Conservation (phyloP, 1,140 invertebrate genomes). For the Heliconius congener region DNA sequence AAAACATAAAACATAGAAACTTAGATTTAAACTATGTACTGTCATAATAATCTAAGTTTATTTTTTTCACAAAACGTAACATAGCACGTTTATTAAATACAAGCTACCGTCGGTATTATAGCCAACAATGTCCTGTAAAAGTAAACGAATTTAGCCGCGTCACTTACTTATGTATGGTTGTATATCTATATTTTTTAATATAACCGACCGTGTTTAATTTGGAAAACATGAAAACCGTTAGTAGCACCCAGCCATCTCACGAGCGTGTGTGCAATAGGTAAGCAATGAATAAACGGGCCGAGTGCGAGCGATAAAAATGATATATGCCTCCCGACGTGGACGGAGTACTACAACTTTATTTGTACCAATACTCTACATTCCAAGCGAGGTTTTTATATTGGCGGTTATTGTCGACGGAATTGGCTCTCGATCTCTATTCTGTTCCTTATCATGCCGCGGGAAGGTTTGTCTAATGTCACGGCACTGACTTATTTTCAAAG, state of each 20-base stretch:
- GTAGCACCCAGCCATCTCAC: conserved; percentile 51
- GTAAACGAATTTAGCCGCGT: background rate
- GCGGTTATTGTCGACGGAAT: conserved; percentile 52
- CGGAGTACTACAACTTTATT: conserved; percentile 69
- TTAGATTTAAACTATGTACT: background rate
- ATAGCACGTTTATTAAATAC: background rate
- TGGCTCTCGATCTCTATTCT: conserved; percentile 45
- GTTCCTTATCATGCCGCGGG: conserved; percentile 37
- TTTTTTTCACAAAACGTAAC: background rate
- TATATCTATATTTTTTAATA: conserved; percentile 16
- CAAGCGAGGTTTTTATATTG: conserved; percentile 54
- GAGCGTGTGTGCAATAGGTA: conserved; percentile 73
- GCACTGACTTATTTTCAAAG: conserved; percentile 40
- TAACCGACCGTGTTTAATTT: conserved; percentile 7
- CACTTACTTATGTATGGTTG: background rate
- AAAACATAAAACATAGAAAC: background rate
- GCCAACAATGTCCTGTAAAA: background rate
- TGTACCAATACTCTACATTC: conserved; percentile 60
- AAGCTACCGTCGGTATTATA: background rate
- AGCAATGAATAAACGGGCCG: conserved; percentile 76
- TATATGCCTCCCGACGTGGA: conserved; percentile 71
- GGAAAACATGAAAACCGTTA: conserved; percentile 36
- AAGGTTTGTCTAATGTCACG: conserved; percentile 40
- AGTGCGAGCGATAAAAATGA: conserved; percentile 79
- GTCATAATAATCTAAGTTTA: too few species aligned